These are phyloP conservation scores for Uria aalge DNA, from an alignment of 2,113 vertebrate species.

Conservation along the genomic window DNA sequence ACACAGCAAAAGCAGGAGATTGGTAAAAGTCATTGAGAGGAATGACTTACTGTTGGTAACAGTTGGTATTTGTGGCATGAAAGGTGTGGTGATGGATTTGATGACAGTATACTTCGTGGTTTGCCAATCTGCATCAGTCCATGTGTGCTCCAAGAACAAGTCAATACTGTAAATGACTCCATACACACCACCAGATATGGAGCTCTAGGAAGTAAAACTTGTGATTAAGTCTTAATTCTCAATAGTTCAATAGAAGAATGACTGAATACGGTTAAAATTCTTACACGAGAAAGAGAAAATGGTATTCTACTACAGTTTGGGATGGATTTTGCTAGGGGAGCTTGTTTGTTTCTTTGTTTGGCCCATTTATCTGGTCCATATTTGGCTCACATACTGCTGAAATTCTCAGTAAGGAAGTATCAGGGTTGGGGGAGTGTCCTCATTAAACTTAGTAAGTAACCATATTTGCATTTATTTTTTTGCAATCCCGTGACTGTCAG, in stretches of 20 bases:
- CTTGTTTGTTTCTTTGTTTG: not conserved
- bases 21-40: not conserved
- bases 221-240: not conserved
- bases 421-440: not conserved
- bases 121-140: conserved; percentile 58
- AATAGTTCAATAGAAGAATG: not conserved
- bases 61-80: conserved; percentile 50
- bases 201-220: conserved; percentile 52
- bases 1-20: not conserved
- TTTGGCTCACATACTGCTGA: not conserved
- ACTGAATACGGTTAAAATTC: not conserved
- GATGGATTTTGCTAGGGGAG: not conserved
- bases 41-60: conserved; percentile 57
- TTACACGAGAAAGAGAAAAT: not conserved
- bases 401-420: not conserved
- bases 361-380: not conserved
- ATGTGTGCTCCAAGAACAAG: conserved; percentile 58
- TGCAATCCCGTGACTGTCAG: not conserved
- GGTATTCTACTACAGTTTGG: not conserved
- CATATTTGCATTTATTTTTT: not conserved
- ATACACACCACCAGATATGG: conserved; percentile 26
- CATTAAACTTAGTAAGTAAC: not conserved
- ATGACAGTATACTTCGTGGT: conserved; percentile 52
- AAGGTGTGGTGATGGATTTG: conserved; percentile 58
- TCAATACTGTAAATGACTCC: conserved; percentile 54